Conservation (phyloP, 2,113 vertebrate species). For the Notothenia rossii region DNA sequence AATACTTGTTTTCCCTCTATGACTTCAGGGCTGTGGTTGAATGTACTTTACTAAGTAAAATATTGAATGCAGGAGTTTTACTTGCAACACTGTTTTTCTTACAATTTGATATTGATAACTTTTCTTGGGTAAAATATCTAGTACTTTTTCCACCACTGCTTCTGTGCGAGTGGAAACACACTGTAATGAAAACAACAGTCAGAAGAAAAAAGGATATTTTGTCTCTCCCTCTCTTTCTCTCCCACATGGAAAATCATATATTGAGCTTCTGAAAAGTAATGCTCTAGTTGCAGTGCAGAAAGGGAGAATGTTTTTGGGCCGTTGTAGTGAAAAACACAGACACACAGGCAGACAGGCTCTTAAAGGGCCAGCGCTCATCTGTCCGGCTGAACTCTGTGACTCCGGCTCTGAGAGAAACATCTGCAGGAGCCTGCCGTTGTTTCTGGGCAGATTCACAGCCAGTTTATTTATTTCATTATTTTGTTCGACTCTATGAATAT, state of each 20-base stretch:
- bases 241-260: slow-evolving; percentile 68
- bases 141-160: too few species aligned
- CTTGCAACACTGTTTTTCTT: too few species aligned
- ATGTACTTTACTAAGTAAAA: too few species aligned
- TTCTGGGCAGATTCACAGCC: slow-evolving; percentile 41
- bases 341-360: slow-evolving; percentile 76
- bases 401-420: slow-evolving; percentile 69
- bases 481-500: too few species aligned
- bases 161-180: slow-evolving; percentile 52
- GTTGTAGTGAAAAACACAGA: slow-evolving; percentile 78
- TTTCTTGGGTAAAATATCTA: too few species aligned
- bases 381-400: slow-evolving; percentile 79
- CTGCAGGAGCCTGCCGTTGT: slow-evolving; percentile 49
- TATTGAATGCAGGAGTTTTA: too few species aligned
- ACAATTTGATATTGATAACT: too few species aligned
- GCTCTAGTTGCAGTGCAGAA: slow-evolving; percentile 76
- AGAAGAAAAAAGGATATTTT: slow-evolving; percentile 34
- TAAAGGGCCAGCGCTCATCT: slow-evolving; percentile 73
- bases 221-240: not conserved
- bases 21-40: slow-evolving; percentile 29
- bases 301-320: slow-evolving; percentile 73
- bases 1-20: slow-evolving; percentile 49
- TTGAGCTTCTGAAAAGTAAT: slow-evolving; percentile 64
- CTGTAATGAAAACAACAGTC: slow-evolving; percentile 56
- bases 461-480: not conserved